Evolutionary conservation across 1,140 invertebrate species (phyloP).

Genomic region (Bombus confusus): DNA sequence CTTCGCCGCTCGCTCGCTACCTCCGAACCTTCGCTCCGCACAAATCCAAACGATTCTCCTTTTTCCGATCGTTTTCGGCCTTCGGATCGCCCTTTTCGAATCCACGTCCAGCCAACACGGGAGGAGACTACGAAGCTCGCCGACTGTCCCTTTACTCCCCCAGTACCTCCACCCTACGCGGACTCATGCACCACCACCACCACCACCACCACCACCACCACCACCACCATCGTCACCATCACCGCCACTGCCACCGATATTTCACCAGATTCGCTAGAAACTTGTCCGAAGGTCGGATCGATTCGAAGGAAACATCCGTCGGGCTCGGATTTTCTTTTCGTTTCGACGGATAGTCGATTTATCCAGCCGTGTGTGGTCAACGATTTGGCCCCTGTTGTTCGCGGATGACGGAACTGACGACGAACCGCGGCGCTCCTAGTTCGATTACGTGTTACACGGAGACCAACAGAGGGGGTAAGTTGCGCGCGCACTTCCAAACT

Average conservation of each 20-base stretch:
- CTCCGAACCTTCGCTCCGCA: too few relatives aligned
- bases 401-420: constrained; percentile 70
- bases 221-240: too few relatives aligned
- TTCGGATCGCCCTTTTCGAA: too few relatives aligned
- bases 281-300: not conserved
- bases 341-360: not conserved
- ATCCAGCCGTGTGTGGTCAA: constrained; percentile 28
- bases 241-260: not conserved
- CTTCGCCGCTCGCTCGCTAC: not conserved
- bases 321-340: not conserved
- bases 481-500: constrained; percentile 77
- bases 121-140: not conserved
- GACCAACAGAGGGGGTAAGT: constrained; percentile 64
- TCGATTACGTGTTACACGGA: constrained; percentile 78
- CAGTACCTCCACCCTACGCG: constrained; percentile 43
- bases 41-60: not conserved
- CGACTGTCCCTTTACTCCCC: constrained; percentile 1
- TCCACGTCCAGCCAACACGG: not conserved
- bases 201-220: not conserved
- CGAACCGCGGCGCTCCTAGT: constrained; percentile 80
- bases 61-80: not conserved
- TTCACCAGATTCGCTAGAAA: constrained; percentile 4
- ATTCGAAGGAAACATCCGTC: not conserved
- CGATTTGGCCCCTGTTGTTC: constrained; percentile 57
- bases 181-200: constrained; percentile 43